Percentiles rank a stretch among this genome's conserved stretches.
Evolutionary conservation across 2,113 vertebrate species (phyloP).

Genomic region (Chrysemys picta): DNA sequence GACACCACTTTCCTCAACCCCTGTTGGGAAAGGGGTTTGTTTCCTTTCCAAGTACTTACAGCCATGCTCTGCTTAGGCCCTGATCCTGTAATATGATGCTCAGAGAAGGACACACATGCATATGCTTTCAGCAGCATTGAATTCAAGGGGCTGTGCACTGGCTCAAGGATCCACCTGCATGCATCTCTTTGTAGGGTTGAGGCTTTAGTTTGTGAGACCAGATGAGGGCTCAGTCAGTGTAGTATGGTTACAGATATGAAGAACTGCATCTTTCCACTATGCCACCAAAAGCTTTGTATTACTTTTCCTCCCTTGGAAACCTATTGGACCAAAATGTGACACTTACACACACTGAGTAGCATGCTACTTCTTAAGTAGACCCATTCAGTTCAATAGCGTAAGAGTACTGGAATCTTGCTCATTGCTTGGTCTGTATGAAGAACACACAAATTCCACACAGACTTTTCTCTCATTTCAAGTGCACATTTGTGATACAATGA

Average conservation of each 20-base stretch:
- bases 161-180: neutral
- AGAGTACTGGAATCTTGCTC: neutral
- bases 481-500: slow-evolving; percentile 34
- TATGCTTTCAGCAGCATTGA: neutral
- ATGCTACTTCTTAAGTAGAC: neutral
- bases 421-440: no score
- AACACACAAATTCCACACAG: no score
- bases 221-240: neutral
- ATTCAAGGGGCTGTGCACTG: neutral
- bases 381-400: neutral
- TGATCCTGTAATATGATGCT: no score
- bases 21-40: no score
- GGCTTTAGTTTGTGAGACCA: neutral
- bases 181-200: neutral
- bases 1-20: no score
- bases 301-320: neutral
- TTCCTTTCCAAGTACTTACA: no score
- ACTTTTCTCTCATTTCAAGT: slow-evolving; percentile 29
- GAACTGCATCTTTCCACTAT: no score
- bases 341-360: neutral
- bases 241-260: neutral
- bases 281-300: neutral
- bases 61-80: no score
- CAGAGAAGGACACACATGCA: neutral
- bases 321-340: neutral